Base-by-base conservation (phyloP, 2,888 invertebrate species). In the Eremobia ochroleuca region DNA sequence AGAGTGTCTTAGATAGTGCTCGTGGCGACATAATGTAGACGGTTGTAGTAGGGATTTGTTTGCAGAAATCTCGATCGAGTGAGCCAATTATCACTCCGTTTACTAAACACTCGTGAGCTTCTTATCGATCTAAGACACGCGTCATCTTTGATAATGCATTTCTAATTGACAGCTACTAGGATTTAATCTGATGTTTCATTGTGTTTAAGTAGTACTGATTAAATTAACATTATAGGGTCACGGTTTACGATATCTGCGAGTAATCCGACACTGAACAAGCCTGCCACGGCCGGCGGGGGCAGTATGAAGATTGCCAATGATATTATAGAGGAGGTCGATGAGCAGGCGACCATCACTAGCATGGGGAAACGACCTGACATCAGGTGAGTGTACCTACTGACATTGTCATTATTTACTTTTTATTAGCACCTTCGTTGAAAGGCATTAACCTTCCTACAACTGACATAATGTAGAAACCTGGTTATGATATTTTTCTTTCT, bases 271-370 rank as follows among this genome's bases (percentile, higher is more conserved):
- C 85, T 96, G 83, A 96, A 93, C 88, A 96, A 96, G 86, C 94
- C 94, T 8, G 88, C 93, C 6, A 89, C 94, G 21, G 92, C 94
- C 13, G 93, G 91, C 40, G 97, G 91, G 40, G 97, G 97, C 86
- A 97, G 97, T 87, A 97, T 97, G 97, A 97, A 98, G 89, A 97
- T 98, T 25, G 97, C 98, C 0, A 97, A 98, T 90, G 98, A 98
- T 89, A 97, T 98, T 28, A 98, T 98, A 81, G 98, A 98, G 91
- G 98, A 98, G 93, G 97, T 98, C 0, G 98, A 98, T 91, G 98
- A 98, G 91, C 98, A 98, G 93, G 97, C 97, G 90, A 98, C 98
- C 18, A 98, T 98, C 79, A 98, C 98, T 9, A 98, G 98, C 65
- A 97, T 97, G 95, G 97, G 97, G 58, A 94, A 89, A 94, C 96